Percentiles rank a stretch among this genome's conserved stretches.
Evolutionary conservation across 92 coral and sea anemone genomes (phyloP).

Genomic region (Epizoanthus stellaris): DNA sequence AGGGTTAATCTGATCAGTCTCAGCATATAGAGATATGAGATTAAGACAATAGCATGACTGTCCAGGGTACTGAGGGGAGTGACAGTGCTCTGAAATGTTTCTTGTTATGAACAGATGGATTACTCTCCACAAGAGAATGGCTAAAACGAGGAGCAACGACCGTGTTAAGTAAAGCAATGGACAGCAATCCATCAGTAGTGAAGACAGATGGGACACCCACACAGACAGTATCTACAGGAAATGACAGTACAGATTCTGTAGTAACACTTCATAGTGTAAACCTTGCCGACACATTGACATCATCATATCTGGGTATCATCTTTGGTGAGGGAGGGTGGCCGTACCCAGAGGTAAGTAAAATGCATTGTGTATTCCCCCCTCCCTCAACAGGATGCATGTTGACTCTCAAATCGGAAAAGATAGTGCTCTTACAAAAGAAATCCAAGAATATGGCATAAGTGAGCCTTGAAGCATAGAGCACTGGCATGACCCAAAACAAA

Average conservation of each 20-base stretch:
- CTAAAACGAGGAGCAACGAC: slow-evolving; percentile 73
- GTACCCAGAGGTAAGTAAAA: slow-evolving; percentile 86
- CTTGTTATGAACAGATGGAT: slow-evolving; percentile 61
- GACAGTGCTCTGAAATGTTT: no score
- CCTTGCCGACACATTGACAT: slow-evolving; percentile 63
- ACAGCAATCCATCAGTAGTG: slow-evolving; percentile 12
- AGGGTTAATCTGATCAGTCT: no score
- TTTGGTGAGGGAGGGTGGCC: slow-evolving; percentile 96
- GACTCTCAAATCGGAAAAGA: no score
- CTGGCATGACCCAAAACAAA: no score
- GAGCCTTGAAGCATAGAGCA: no score
- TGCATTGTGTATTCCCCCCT: no score
- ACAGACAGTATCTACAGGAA: slow-evolving; percentile 46
- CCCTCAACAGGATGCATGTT: no score
- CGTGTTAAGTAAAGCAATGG: slow-evolving; percentile 15
- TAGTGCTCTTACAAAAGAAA: no score
- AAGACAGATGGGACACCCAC: slow-evolving; percentile 51
- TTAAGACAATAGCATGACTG: no score
- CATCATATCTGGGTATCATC: slow-evolving; percentile 88
- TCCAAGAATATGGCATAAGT: no score
- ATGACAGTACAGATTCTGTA: slow-evolving; percentile 65
- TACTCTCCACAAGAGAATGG: slow-evolving; percentile 91
- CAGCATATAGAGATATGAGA: no score
- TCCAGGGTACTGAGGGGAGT: no score
- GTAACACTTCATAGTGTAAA: slow-evolving; percentile 50